These are phyloP conservation scores for Ochropleura plecta DNA, from an alignment of 2,888 invertebrate genomes.

Conservation along the genomic window DNA sequence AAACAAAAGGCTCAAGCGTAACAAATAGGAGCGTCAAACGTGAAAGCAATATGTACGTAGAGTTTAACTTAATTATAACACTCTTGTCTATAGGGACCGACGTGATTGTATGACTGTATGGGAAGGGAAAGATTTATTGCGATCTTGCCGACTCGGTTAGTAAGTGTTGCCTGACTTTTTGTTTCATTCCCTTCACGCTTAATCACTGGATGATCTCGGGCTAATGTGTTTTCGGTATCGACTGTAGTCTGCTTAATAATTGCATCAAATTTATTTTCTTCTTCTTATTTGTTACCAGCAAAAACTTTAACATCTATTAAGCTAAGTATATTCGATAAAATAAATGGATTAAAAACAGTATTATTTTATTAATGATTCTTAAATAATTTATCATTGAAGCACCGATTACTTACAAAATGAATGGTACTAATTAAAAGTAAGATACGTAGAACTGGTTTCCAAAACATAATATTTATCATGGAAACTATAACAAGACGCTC, in stretches of 20 bases:
- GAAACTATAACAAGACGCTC: conserved; percentile 81
- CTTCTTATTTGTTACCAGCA: conserved; percentile 43
- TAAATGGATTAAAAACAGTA: background rate
- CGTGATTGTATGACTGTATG: conserved; percentile 83
- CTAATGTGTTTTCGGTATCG: conserved; percentile 84
- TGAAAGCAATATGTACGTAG: conserved; percentile 69
- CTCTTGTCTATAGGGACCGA: conserved; percentile 82
- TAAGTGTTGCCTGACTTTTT: conserved; percentile 85
- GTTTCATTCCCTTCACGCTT: conserved; percentile 84
- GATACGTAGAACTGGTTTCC: conserved; percentile 71
- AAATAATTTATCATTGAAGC: conserved; percentile 52
- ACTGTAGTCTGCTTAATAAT: conserved; percentile 73
- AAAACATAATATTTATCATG: conserved; percentile 81
- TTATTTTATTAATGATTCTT: conserved; percentile 33
- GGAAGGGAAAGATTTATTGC: conserved; percentile 86
- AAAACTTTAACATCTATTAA: conserved; percentile 30
- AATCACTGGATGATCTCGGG: conserved; percentile 86
- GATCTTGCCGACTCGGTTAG: conserved; percentile 85
- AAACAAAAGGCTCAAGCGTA: conserved; percentile 9
- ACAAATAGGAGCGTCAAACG: conserved; percentile 54
- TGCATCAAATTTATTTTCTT: conserved; percentile 66
- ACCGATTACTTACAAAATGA: conserved; percentile 58
- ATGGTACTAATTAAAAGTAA: conserved; percentile 72
- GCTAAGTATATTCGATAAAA: conserved; percentile 22
- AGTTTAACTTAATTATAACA: conserved; percentile 89